Base-by-base conservation (phyloP, 2,888 invertebrate genomes). In the Desoria tigrina region DNA sequence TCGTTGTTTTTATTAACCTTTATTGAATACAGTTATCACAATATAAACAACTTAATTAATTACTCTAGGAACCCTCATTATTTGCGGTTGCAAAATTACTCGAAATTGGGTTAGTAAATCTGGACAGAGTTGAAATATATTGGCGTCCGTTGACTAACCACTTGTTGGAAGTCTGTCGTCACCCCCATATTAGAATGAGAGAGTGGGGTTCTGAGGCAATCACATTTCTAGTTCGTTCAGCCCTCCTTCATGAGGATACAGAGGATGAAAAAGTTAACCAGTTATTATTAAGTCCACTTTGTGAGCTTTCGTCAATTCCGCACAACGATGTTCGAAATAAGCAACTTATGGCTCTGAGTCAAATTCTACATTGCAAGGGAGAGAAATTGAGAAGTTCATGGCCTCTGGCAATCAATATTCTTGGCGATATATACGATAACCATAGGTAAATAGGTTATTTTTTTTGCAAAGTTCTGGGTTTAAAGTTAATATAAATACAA, bases 121-220 rank as follows among this genome's bases (percentile, higher is more conserved):
- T 98, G 84, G 87, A 90, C 55, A 84, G 98, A 61, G 91, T 97
- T 50, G 93, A 95, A 80, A 92, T 96, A 0, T 85, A 95, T 75
- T 98, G 98, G 98, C 85, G 91, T 72, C 95, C 95, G 0, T 85
- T 98, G 62, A 96, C 96, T 0, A 93, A 92, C 79, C 97, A 98
- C 81, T 84, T 98, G n/a, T 81, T 97, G 53, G 95, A 96, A 82
- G 94, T 95, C 67, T 95, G 95, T 78, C 93, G 94, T 79, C 96
- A 96, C 82, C 93, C 95, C 0, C 94, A 94, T 78, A 91, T 92
- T 73, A 83, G 93, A 71, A 93, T 98, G 92, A 84, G 98, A 42
- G 95, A 95, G 80, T 98, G 96, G 96, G 97, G 97, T 0, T 95
- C 96, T 0, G 95, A 96, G 81, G 95, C 96, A 0, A 88, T 98